Base-by-base conservation (phyloP, 1,140 invertebrate species). In the Lepidurus packardi region DNA sequence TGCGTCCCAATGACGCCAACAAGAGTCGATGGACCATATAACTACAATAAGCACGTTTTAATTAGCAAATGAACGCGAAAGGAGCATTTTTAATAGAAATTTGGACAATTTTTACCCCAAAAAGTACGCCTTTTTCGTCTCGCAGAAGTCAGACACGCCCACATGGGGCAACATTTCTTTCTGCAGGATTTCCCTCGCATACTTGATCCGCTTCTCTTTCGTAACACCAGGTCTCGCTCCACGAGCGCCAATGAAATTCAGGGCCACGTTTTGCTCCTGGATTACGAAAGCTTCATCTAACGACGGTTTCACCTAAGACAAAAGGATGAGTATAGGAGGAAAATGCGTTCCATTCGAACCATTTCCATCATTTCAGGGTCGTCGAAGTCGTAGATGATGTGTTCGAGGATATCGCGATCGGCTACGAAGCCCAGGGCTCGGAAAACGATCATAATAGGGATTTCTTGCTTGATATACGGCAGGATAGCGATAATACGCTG, bases 301-400 rank as follows among this genome's bases (percentile, higher is more conserved):
- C 0, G 96, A 98, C 6, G 98, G 98, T 86, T 99, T 99, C 0
- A 94, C 53, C 53, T 65, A 65, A 65, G 53, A 7, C 1, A 65
- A 65, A 16, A 65, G 13, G 13, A 16, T 16, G 21, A 16, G 53
- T 7, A 65, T 43, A 24, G 13, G 16, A 65, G 9, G 73, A 43
- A 73, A 44, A 76, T 0, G 80, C 81, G 82, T 88, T 47, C 3
- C 0, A 7, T 65, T 65, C 13, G 34, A 1, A 65, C 96, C 96
- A 99, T 98, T 89, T 99, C 98, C 96, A 99, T 99, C 96, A 99
- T 98, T 89, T 99, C 97, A 41, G 95, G 96, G 87, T 99, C 97
- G 85, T 98, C 94, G 87, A 98, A 98, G 83, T 99, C 97, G 85
- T 99, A 99, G 82, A 99, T 98, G 78, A 99, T 98, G 83, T 99